Conservation (phyloP, 1,140 invertebrate genomes). For the Cotesia glomerata region DNA sequence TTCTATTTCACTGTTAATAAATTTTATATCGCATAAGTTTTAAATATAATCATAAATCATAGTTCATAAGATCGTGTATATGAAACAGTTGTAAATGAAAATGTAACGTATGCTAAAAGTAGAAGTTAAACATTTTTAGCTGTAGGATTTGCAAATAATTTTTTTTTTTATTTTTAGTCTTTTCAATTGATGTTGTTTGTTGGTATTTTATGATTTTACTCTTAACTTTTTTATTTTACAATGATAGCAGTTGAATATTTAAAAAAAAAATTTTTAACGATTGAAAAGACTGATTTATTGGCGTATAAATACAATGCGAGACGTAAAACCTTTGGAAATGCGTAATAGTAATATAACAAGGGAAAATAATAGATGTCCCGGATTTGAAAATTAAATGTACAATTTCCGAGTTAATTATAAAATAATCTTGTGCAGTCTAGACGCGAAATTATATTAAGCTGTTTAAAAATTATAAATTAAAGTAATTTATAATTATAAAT, state of each 20-base stretch:
- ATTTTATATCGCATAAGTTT: too few relatives aligned
- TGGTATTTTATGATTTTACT: too few relatives aligned
- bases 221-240: background rate
- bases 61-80: too few relatives aligned
- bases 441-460: background rate
- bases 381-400: background rate
- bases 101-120: constrained; percentile 23
- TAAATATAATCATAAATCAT: too few relatives aligned
- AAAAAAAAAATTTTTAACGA: background rate
- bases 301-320: constrained; percentile 63
- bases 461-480: background rate
- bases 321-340: constrained; percentile 58
- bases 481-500: background rate
- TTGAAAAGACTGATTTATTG: constrained; percentile 39
- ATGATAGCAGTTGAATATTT: background rate
- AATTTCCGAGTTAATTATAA: too few relatives aligned
- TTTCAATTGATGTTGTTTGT: background rate
- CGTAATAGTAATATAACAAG: constrained; percentile 25
- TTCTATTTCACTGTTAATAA: background rate
- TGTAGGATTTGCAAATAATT: background rate
- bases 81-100: constrained; percentile 7
- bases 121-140: constrained; percentile 37
- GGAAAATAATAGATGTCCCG: constrained; percentile 23
- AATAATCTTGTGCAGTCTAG: background rate
- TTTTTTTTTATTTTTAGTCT: background rate